These are phyloP conservation scores for Thalassoma bifasciatum DNA, from an alignment of 2,113 vertebrate species.

Conservation along the genomic window DNA sequence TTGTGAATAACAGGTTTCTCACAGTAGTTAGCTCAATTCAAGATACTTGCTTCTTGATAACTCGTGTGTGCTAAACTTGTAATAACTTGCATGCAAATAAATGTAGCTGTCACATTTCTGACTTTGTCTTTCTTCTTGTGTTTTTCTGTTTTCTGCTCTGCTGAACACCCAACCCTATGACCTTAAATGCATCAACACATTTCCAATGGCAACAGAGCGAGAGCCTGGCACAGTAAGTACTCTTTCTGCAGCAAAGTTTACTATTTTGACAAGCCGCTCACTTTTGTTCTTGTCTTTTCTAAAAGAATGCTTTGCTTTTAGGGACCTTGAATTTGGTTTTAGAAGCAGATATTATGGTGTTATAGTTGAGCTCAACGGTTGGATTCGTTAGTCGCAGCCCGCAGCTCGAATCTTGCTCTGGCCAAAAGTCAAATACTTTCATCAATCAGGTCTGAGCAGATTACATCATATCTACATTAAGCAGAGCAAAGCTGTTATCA, in stretches of 20 bases:
- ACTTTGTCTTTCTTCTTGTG: slow-evolving; percentile 34
- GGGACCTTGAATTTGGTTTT: slow-evolving; percentile 33
- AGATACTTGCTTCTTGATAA: neutral
- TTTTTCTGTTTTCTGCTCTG: slow-evolving; percentile 29
- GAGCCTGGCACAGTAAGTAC: slow-evolving; percentile 96
- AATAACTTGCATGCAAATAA: slow-evolving; percentile 1
- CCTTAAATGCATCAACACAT: slow-evolving; percentile 87
- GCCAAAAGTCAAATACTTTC: slow-evolving; percentile 5
- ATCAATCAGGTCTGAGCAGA: slow-evolving; percentile 10
- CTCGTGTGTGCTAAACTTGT: neutral
- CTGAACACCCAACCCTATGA: slow-evolving; percentile 84
- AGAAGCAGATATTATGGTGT: neutral
- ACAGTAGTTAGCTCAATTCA: neutral
- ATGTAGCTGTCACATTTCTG: slow-evolving; percentile 11
- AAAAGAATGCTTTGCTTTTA: slow-evolving; percentile 28
- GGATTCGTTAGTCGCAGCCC: slow-evolving; percentile 23
- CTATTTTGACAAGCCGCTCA: slow-evolving; percentile 22
- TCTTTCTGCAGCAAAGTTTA: slow-evolving; percentile 56
- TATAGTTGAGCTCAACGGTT: slow-evolving; percentile 17
- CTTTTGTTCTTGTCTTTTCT: slow-evolving; percentile 26
- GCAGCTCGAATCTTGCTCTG: slow-evolving; percentile 9
- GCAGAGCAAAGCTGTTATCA: neutral
- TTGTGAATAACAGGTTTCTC: neutral
- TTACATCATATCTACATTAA: slow-evolving; percentile 1
- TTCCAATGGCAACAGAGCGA: slow-evolving; percentile 91